phyloP scores from a whole-genome alignment of 2,797 vertebrate species.

The Sorex maritimensis region DNA sequence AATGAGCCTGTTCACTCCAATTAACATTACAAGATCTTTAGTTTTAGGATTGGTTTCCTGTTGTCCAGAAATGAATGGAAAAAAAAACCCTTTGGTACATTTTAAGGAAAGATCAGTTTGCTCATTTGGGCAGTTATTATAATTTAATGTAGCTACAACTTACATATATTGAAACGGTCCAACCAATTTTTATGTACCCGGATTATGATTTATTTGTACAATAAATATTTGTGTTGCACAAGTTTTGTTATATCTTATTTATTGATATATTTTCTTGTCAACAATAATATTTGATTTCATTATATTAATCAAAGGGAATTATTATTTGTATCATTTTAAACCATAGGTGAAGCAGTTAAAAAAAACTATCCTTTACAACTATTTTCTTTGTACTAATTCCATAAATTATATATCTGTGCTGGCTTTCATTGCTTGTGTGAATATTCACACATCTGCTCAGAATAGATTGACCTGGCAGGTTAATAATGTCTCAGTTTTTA shows the following conservation, averaged over 20 bases:
- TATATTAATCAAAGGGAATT: background rate
- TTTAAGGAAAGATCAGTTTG: constrained; percentile 69
- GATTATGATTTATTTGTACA: constrained; percentile 51
- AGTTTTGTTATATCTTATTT: constrained; percentile 1
- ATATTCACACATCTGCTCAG: constrained; percentile 49
- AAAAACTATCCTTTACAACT: background rate
- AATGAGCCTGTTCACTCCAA: constrained; percentile 84
- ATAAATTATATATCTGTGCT: background rate
- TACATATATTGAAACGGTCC: constrained; percentile 12
- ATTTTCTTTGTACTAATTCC: constrained; percentile 26
- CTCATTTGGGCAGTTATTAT: constrained; percentile 56
- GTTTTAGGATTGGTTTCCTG: constrained; percentile 71
- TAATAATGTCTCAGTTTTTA: constrained; percentile 30
- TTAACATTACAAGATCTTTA: constrained; percentile 82
- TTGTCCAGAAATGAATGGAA: constrained; percentile 76
- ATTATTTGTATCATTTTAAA: background rate
- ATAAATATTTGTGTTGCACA: background rate
- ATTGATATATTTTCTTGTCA: constrained; percentile 3
- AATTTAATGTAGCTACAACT: background rate
- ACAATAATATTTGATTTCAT: constrained; percentile 19
- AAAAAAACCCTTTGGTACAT: constrained; percentile 72
- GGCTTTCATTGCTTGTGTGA: constrained; percentile 36
- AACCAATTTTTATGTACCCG: background rate
- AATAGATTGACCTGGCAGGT: background rate
- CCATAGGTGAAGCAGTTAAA: constrained; percentile 15